Conservation (phyloP, 2,797 vertebrate genomes). For the Cercopithecus neglectus region DNA sequence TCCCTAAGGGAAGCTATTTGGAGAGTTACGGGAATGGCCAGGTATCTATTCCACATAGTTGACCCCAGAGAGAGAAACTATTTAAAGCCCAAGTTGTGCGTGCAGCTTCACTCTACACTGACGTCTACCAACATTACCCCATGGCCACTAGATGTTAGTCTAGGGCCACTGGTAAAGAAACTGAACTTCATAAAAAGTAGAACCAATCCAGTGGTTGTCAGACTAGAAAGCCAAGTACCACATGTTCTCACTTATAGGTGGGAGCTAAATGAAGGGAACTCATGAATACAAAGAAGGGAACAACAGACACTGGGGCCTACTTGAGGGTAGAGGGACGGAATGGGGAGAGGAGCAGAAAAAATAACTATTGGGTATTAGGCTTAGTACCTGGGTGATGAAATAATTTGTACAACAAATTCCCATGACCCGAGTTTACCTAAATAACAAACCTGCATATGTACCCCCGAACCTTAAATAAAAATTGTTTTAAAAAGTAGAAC, state of each 20-base stretch:
- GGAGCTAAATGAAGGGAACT: background rate
- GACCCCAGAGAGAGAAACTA: background rate
- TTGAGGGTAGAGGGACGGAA: background rate
- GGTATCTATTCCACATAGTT: background rate
- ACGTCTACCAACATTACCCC: background rate
- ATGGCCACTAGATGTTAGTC: slow-evolving; percentile 42
- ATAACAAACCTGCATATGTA: background rate
- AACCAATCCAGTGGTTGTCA: background rate
- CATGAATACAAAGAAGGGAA: background rate
- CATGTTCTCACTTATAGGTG: background rate
- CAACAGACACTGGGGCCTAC: background rate
- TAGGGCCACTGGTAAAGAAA: slow-evolving; percentile 24
- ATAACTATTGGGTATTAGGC: background rate
- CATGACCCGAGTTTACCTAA: background rate
- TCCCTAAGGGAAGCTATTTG: background rate
- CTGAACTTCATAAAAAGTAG: background rate
- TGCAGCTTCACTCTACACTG: background rate
- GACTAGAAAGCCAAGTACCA: background rate
- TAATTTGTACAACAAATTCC: background rate
- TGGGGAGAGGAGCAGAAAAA: background rate
- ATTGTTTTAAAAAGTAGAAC: background rate
- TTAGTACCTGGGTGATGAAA: background rate
- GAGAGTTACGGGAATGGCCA: background rate
- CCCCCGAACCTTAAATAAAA: background rate
- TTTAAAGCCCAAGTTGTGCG: background rate